These are phyloP conservation scores for Menidia beryllina DNA, from an alignment of 2,113 vertebrate genomes.

Conservation along the genomic window DNA sequence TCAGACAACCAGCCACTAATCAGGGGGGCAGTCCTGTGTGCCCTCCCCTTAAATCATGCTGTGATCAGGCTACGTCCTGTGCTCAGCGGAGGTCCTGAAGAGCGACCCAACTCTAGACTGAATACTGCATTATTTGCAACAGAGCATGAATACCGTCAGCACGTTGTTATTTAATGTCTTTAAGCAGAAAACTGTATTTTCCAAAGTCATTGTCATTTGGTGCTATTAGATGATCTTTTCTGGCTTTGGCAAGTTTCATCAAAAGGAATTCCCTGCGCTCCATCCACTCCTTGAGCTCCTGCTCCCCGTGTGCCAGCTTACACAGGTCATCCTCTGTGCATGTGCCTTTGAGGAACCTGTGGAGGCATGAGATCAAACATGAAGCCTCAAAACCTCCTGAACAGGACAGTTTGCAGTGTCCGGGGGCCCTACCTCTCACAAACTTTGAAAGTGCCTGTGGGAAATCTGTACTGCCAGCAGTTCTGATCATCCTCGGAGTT, in stretches of 20 bases:
- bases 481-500: slow-evolving; percentile 97
- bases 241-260: slow-evolving; percentile 97
- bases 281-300: slow-evolving; percentile 94
- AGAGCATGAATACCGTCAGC: slow-evolving; percentile 38
- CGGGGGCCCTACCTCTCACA: slow-evolving; percentile 88
- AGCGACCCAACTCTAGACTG: slow-evolving; percentile 52
- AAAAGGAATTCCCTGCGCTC: slow-evolving; percentile 93
- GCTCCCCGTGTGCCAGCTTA: slow-evolving; percentile 92
- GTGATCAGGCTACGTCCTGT: slow-evolving; percentile 39
- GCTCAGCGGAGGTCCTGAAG: slow-evolving; percentile 32
- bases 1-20: slow-evolving; percentile 65
- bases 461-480: slow-evolving; percentile 98
- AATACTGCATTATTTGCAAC: slow-evolving; percentile 58
- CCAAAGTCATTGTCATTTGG: slow-evolving; percentile 99
- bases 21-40: slow-evolving; percentile 47
- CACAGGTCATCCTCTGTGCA: slow-evolving; percentile 91
- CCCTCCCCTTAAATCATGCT: slow-evolving; percentile 63
- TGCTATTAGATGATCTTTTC: slow-evolving; percentile 97
- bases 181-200: slow-evolving; percentile 99
- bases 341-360: slow-evolving; percentile 88
- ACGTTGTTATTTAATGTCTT: slow-evolving; percentile 93
- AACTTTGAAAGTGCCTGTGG: slow-evolving; percentile 92
- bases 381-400: not conserved
- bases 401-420: fast-evolving
- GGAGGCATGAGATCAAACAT: slow-evolving; percentile 3